A percentile compares a stretch with the other conserved stretches of the same genome.
These are phyloP conservation scores for Muscicapa striata DNA, from an alignment of 2,797 vertebrate genomes.

Conservation along the genomic window DNA sequence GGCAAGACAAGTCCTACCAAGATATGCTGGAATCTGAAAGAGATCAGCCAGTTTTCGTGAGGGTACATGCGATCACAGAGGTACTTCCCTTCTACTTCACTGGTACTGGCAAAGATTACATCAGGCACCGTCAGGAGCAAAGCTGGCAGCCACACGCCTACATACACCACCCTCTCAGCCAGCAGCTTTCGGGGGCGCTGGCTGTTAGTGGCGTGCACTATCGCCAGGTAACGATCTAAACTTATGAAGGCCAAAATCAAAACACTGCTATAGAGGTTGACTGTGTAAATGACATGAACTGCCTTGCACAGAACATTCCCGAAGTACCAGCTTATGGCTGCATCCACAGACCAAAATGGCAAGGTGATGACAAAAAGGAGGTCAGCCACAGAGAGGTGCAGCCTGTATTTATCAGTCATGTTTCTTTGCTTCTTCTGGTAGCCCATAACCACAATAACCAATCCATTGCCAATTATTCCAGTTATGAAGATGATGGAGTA, in stretches of 20 bases:
- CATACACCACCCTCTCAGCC: constrained; percentile 89
- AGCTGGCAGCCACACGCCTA: constrained; percentile 94
- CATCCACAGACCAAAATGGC: constrained; percentile 97
- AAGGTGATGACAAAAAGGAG: constrained; percentile 94
- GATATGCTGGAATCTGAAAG: constrained; percentile 93
- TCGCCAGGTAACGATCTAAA: constrained; percentile 93
- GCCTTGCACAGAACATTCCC: constrained; percentile 88
- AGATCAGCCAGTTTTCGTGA: constrained; percentile 78
- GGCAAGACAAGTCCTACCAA: constrained; percentile 92
- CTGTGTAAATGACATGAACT: constrained; percentile 93
- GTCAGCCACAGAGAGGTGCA: constrained; percentile 95
- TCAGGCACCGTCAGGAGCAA: constrained; percentile 90
- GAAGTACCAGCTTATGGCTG: constrained; percentile 89
- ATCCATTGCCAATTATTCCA: constrained; percentile 92
- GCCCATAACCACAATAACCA: constrained; percentile 95
- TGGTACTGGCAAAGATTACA: constrained; percentile 86
- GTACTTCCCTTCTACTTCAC: constrained; percentile 58
- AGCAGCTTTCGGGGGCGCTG: constrained; percentile 87
- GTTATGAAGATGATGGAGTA: constrained; percentile 93
- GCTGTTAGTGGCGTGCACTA: constrained; percentile 95
- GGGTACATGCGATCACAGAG: constrained; percentile 91
- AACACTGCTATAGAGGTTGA: constrained; percentile 97
- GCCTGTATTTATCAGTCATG: constrained; percentile 97
- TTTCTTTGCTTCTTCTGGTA: constrained; percentile 93
- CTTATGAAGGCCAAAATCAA: constrained; percentile 98